Conservation (phyloP, 37 sponge, comb jelly and placozoan genomes). For the Geodia barretti region DNA sequence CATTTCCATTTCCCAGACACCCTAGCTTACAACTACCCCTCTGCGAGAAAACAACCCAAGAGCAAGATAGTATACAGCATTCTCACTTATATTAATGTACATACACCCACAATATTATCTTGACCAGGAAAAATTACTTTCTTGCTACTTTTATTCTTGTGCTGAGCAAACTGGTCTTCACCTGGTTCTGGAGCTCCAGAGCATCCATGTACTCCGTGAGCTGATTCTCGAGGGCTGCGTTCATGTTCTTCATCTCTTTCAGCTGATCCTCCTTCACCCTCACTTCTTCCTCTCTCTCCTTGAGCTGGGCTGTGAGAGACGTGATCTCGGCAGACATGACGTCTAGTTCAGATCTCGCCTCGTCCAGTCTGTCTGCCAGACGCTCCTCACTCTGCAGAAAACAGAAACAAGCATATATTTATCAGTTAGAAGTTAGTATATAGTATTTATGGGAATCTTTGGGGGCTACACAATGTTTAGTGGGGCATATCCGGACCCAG, state of each 20-base stretch:
- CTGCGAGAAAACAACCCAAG: no score
- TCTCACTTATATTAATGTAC: neutral
- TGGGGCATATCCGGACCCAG: no score
- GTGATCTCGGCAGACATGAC: slow-evolving; percentile 12
- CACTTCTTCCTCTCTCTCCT: neutral
- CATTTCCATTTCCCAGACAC: no score
- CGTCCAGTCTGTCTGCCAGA: neutral
- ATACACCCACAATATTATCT: no score
- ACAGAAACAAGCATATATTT: no score
- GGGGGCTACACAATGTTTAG: no score
- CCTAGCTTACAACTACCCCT: no score
- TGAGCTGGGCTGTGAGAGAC: no score
- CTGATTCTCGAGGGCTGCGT: slow-evolving; percentile 53
- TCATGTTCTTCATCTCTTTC: slow-evolving; percentile 43
- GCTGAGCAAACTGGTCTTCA: neutral
- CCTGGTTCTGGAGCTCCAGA: slow-evolving; percentile 27
- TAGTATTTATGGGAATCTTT: no score
- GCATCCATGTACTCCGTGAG: slow-evolving; percentile 18
- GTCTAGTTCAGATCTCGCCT: neutral
- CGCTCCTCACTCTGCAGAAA: no score
- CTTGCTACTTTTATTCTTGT: neutral
- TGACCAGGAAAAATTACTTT: neutral
- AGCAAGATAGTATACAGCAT: no score
- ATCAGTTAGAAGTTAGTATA: no score
- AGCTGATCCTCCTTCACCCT: slow-evolving; percentile 6